Base-by-base conservation (phyloP, 2,113 vertebrate species). In the Jacana jacana region DNA sequence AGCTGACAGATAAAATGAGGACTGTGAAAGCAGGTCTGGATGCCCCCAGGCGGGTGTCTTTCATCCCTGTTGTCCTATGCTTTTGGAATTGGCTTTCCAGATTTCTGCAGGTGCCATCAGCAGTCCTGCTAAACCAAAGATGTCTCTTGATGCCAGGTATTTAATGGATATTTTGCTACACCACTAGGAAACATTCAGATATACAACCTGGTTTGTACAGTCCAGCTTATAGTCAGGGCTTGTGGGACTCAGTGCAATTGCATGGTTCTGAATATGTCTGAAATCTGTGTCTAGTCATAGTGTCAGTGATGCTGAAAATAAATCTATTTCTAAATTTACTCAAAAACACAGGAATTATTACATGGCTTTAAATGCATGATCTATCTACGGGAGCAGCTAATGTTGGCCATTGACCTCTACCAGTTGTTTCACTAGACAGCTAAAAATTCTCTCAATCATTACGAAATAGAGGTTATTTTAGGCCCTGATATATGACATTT, bases 241-340 rank as follows among this genome's bases (percentile, higher is more conserved):
- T 25, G 3, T 35, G 22, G 66, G 58, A 60, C 44, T 80, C 1
- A 0, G 3, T 39, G 71, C 0, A 0, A 57, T 10, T 2, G 2
- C 1, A 0, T 52, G 33, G 33, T n/a, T 82, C 79, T 52, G 70
- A 61, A 81, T 3, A 22, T 46, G 27, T 46, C n/a, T 79, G 37
- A 63, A 81, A 71, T 23, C n/a, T 54, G 23, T 63, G 27, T 28
- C 33, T 70, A 69, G 24, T 70, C 69, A 39, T 8, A 31, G 31
- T 42, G 28, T 9, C 46, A 61, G 63, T 49, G 71, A 66, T 33
- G 11, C 25, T n/a, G n/a, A n/a, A n/a, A n/a, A n/a, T n/a, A n/a
- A n/a, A n/a, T n/a, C n/a, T n/a, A 61, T 61, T 81, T 86, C 48
- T 5, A 33, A 28, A 61, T 71, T 39, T 72, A 44, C 31, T 65